Base-by-base conservation (phyloP, 2,113 vertebrate genomes). In the Scopus umbretta region DNA sequence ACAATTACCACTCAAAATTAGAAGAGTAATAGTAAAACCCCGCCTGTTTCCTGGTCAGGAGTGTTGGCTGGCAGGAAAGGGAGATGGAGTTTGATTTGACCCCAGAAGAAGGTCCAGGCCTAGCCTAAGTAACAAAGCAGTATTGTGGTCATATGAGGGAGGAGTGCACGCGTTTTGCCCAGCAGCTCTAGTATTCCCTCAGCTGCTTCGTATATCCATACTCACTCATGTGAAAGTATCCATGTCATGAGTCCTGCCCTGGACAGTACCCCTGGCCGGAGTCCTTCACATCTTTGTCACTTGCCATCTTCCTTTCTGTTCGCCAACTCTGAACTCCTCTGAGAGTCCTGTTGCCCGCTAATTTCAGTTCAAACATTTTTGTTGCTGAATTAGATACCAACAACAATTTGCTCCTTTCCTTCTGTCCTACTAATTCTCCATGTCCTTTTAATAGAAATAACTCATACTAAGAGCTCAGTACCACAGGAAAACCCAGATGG, bases 121-220 rank as follows among this genome's bases (percentile, higher is more conserved):
- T 25, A 71, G 43, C 18, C 45, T 38, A 19, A 38, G 10, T 30
- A 59, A 40, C 11, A 38, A 73, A 42, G 20, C 6, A 34, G 19
- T 0, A 3, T 2, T 82, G 52, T 25, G 32, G 32, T 27, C 22
- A 4, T 7, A 12, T 9, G 23, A 53, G 5, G 18, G n/a, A 89
- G 25, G 23, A 43, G 20, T 2, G 3, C 14, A 40, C 1, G 1
- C 1, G 1, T 4, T 56, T 10, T 26, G 26, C 38, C 40, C 50
- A 59, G 40, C 47, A 80, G 22, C 20, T 56, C 9, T 30, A 7
- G 8, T 6, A 3, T 55, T 72, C 15, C 10, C 12, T 73, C 2
- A 5, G n/a, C 21, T 73, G 32, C 5, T 47, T 19, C 0, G 0
- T 52, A 1, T 32, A 23, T 55, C 43, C 30, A 7, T 10, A 36